These are phyloP conservation scores for Pavo muticus DNA, from an alignment of 2,113 vertebrate genomes.

Conservation along the genomic window DNA sequence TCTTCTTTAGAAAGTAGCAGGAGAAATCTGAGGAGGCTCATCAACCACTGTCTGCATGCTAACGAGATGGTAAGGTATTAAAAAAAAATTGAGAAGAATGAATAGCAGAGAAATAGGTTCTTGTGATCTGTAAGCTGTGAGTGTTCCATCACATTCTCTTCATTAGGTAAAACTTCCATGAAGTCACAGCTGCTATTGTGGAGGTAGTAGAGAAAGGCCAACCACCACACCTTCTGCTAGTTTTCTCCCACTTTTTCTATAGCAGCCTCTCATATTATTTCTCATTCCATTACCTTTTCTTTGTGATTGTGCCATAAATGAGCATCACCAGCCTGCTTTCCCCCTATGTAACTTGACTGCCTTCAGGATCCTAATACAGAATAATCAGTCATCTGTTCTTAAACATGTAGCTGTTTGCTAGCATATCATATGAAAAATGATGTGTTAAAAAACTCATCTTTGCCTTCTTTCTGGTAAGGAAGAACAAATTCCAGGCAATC, in stretches of 20 bases:
- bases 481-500: conserved; percentile 43
- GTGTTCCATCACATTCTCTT: neutral
- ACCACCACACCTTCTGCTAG: neutral
- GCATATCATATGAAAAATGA: neutral
- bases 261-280: neutral
- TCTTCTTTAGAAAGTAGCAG: neutral
- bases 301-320: neutral
- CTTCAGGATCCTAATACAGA: neutral
- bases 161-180: neutral
- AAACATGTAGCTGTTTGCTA: conserved; percentile 2
- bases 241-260: neutral
- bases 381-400: conserved; percentile 12
- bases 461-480: conserved; percentile 38
- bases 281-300: neutral
- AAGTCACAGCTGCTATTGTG: neutral
- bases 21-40: neutral
- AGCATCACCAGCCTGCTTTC: neutral
- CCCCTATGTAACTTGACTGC: neutral
- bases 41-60: neutral
- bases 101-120: neutral
- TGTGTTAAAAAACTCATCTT: conserved; percentile 41
- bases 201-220: neutral
- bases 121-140: neutral
- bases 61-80: neutral
- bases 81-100: neutral